Evolutionary conservation across 2,113 vertebrate genomes (phyloP).

Genomic region (Triplophysa siluroides): DNA sequence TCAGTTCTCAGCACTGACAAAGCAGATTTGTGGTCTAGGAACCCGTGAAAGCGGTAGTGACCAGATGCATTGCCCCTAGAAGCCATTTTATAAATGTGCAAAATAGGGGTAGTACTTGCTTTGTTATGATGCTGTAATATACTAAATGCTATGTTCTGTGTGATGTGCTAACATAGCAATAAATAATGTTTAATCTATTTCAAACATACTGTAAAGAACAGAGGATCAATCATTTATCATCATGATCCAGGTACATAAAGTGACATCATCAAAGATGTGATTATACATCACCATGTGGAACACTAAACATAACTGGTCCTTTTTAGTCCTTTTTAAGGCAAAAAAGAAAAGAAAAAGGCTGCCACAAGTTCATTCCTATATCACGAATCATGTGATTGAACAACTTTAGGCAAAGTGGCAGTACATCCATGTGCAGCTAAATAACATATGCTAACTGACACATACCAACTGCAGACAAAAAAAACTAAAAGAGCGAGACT

Average conservation of each 20-base stretch:
- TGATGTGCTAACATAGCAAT: not conserved
- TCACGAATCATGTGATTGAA: not conserved
- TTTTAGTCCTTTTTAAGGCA: no score
- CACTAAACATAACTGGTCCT: not conserved
- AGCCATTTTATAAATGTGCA: not conserved
- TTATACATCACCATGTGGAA: not conserved
- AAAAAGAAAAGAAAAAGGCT: not conserved
- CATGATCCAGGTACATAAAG: not conserved
- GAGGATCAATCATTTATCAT: no score
- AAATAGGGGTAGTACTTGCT: no score
- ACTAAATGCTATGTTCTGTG: no score
- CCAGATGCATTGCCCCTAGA: not conserved
- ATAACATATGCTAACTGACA: not conserved
- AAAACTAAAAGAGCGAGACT: not conserved
- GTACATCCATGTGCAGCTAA: not conserved
- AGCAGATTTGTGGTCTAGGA: not conserved
- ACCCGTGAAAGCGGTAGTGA: not conserved
- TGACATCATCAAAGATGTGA: conserved; percentile 6
- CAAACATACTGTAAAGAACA: no score
- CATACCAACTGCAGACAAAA: not conserved
- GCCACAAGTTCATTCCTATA: no score
- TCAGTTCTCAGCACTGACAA: conserved; percentile 12
- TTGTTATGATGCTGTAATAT: no score
- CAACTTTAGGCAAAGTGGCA: not conserved
- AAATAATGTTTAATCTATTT: not conserved